phyloP scores from a whole-genome alignment of 2,797 vertebrate species.

The Muraenolepis orangiensis region DNA sequence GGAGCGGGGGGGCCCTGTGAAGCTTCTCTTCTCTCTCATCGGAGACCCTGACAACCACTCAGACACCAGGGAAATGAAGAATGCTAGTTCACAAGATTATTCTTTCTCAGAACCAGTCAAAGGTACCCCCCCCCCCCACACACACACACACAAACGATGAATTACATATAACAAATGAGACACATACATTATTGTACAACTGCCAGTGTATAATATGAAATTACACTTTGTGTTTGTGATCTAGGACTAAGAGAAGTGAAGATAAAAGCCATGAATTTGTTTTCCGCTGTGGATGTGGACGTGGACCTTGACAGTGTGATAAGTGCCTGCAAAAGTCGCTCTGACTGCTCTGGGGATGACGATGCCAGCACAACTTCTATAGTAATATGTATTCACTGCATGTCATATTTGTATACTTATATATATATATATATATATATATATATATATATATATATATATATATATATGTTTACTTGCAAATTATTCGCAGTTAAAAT shows the following conservation, averaged over 20 bases:
- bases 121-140: conserved; percentile 69
- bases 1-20: conserved; percentile 70
- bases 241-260: conserved; percentile 77
- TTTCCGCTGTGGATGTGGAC: conserved; percentile 76
- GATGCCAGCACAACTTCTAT: conserved; percentile 25
- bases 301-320: conserved; percentile 76
- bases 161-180: neutral
- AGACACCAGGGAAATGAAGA: conserved; percentile 63
- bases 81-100: conserved; percentile 55
- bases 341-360: conserved; percentile 17
- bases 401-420: neutral
- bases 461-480: too few relatives aligned
- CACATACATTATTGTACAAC: neutral
- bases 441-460: too few relatives aligned
- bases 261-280: conserved; percentile 74
- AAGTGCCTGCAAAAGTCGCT: conserved; percentile 66
- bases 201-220: neutral
- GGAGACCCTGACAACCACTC: conserved; percentile 59
- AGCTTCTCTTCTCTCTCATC: conserved; percentile 75
- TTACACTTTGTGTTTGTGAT: conserved; percentile 23
- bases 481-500: neutral
- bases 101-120: conserved; percentile 61
- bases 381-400: neutral
- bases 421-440: too few relatives aligned
- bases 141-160: neutral